These are phyloP conservation scores for Baryphthengus martii DNA, from an alignment of 2,113 vertebrate species.

Conservation along the genomic window DNA sequence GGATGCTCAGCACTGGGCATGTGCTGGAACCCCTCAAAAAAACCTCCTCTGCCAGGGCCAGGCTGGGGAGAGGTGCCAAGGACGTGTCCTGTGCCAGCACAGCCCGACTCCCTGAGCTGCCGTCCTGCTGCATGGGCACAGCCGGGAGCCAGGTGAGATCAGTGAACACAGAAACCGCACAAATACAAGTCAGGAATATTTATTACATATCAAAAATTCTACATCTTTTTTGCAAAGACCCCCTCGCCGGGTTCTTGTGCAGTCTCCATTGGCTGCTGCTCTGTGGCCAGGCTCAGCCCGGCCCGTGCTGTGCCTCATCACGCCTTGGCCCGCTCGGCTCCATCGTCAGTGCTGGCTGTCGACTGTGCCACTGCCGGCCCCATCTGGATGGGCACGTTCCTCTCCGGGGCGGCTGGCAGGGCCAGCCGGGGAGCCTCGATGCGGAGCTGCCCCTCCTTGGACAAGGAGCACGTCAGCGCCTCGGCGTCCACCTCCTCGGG, in stretches of 20 bases:
- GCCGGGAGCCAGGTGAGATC: background rate
- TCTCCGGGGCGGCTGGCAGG: rapidly evolving
- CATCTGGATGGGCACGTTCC: slow-evolving; percentile 28
- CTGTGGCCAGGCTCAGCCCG: slow-evolving; percentile 27
- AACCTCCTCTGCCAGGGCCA: background rate
- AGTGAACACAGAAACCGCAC: rapidly evolving
- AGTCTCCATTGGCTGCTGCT: background rate
- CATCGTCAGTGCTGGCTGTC: background rate
- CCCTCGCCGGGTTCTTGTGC: background rate
- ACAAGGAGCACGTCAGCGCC: slow-evolving; percentile 50
- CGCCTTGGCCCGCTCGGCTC: slow-evolving; percentile 1
- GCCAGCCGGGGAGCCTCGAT: slow-evolving; percentile 42
- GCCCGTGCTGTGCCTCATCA: background rate
- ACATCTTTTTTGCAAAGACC: background rate
- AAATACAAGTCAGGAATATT: slow-evolving; percentile 22
- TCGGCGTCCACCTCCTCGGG: background rate
- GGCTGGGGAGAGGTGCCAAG: background rate
- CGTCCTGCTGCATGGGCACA: rapidly evolving
- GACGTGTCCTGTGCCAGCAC: background rate
- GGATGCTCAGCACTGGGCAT: background rate
- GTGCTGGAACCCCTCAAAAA: background rate
- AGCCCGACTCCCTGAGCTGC: background rate
- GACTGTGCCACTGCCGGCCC: background rate
- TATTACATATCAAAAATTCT: slow-evolving; percentile 48
- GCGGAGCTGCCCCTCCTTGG: slow-evolving; percentile 47